phyloP scores from a whole-genome alignment of 1,140 invertebrate genomes.

The Drosophila ananassae region DNA sequence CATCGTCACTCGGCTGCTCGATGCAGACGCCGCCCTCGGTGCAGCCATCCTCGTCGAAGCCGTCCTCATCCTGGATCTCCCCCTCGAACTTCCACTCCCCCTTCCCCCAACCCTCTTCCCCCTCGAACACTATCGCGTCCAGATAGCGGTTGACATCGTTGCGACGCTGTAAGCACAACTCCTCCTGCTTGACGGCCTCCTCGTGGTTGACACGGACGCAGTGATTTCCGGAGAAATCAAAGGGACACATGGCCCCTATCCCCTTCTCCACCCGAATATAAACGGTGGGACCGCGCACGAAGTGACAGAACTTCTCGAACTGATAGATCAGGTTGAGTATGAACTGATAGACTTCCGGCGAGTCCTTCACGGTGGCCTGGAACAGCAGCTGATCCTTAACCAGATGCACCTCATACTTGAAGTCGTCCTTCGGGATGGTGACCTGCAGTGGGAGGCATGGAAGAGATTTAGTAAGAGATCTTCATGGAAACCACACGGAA shows the following conservation, averaged over 20 bases:
- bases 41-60: too few species aligned
- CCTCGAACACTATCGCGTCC: neutral
- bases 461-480: too few species aligned
- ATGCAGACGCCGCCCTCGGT: too few species aligned
- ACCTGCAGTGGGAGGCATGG: neutral
- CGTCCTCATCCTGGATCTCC: too few species aligned
- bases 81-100: too few species aligned
- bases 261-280: constrained; percentile 47
- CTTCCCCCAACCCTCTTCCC: too few species aligned
- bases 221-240: constrained; percentile 30
- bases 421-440: constrained; percentile 23
- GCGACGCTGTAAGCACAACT: neutral
- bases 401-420: constrained; percentile 3
- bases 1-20: too few species aligned
- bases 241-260: constrained; percentile 13
- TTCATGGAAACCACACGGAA: too few species aligned
- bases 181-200: constrained; percentile 15
- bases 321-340: neutral
- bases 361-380: neutral
- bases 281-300: constrained; percentile 34
- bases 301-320: constrained; percentile 6
- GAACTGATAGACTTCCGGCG: constrained; percentile 26
- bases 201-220: constrained; percentile 55
- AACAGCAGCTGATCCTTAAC: constrained; percentile 14
- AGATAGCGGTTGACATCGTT: neutral